Evolutionary conservation across 2,113 vertebrate species (phyloP).

Genomic region (Perccottus glenii): DNA sequence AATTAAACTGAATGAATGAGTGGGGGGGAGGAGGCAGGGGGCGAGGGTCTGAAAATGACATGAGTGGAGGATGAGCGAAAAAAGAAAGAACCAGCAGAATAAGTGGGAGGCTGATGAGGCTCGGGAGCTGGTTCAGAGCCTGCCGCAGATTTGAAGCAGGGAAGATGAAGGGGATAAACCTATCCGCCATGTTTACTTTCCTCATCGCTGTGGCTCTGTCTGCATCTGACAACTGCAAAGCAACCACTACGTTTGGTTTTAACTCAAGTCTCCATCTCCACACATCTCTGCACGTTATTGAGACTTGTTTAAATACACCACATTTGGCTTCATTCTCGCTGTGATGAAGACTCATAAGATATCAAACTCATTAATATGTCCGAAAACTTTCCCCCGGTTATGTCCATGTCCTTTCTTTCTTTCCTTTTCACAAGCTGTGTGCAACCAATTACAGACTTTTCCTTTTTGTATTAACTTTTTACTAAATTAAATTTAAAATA

Average conservation of each 20-base stretch:
- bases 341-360: slow-evolving; percentile 60
- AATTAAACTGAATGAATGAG: slow-evolving; percentile 82
- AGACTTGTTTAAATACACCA: slow-evolving; percentile 74
- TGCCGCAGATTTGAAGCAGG: slow-evolving; percentile 52
- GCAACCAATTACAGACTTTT: neutral
- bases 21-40: slow-evolving; percentile 47
- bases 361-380: slow-evolving; percentile 5
- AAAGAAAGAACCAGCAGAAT: slow-evolving; percentile 59
- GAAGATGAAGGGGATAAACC: slow-evolving; percentile 44
- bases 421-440: slow-evolving; percentile 23
- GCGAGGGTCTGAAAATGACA: slow-evolving; percentile 64
- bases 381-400: slow-evolving; percentile 48
- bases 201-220: slow-evolving; percentile 11
- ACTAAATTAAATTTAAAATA: too few relatives aligned
- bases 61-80: slow-evolving; percentile 50
- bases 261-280: slow-evolving; percentile 45
- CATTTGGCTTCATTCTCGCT: slow-evolving; percentile 66
- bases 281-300: slow-evolving; percentile 58
- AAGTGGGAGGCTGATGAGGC: slow-evolving; percentile 62
- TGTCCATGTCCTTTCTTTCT: slow-evolving; percentile 40
- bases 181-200: slow-evolving; percentile 22
- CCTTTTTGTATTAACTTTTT: too few relatives aligned
- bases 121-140: slow-evolving; percentile 54
- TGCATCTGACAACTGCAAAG: slow-evolving; percentile 34
- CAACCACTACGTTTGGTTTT: slow-evolving; percentile 35